phyloP scores from a whole-genome alignment of 92 coral and sea anemone species.

The Diadumene lineata region DNA sequence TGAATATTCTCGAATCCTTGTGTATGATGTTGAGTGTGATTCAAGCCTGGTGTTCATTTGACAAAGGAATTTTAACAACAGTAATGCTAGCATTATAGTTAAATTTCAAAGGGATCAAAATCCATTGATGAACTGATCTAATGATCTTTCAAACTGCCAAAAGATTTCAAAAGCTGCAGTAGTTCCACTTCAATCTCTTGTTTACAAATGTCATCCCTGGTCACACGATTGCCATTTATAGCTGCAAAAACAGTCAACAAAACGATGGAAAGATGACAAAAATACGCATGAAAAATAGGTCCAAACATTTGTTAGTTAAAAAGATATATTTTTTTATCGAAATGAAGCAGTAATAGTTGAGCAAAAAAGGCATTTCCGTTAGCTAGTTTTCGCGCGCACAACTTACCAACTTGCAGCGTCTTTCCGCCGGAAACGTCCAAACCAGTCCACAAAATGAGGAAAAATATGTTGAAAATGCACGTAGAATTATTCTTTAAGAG shows the following conservation, averaged over 20 bases:
- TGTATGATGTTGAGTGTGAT: no score
- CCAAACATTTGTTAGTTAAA: not conserved
- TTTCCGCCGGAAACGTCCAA: conserved; percentile 77
- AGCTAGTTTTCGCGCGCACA: conserved; percentile 31
- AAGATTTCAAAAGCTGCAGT: not conserved
- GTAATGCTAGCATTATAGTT: no score
- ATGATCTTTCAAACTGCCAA: not conserved
- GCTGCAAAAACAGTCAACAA: not conserved
- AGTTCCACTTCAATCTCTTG: not conserved
- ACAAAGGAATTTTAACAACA: no score
- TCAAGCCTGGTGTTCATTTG: no score
- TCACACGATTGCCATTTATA: not conserved
- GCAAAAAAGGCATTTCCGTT: conserved; percentile 23
- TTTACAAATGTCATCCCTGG: not conserved
- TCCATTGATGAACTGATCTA: not conserved
- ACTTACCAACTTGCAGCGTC: conserved; percentile 26
- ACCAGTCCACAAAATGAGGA: conserved; percentile 9
- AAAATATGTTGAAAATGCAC: not conserved
- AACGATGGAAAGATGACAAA: not conserved
- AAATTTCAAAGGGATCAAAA: no score
- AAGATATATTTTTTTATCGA: not conserved
- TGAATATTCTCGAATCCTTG: not conserved
- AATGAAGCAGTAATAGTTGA: not conserved
- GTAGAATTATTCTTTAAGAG: not conserved
- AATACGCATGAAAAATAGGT: not conserved